phyloP scores from a whole-genome alignment of 2,113 vertebrate species.

The Taxidea taxus region DNA sequence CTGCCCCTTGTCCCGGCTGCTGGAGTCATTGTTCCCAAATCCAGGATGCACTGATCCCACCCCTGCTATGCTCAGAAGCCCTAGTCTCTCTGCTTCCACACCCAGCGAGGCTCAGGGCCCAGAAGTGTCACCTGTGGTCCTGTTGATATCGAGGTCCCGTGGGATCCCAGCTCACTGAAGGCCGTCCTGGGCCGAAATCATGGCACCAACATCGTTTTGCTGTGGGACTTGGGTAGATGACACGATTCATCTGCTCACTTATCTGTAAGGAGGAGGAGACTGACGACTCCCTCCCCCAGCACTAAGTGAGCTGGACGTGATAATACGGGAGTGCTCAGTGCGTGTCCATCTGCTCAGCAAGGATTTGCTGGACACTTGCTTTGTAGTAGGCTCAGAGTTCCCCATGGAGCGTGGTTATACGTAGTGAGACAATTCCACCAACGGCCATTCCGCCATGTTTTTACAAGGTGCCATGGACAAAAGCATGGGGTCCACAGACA shows the following conservation, averaged over 20 bases:
- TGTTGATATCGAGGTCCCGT: neutral
- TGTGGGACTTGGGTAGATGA: neutral
- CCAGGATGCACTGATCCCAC: neutral
- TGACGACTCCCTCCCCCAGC: fast-evolving
- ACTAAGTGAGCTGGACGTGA: neutral
- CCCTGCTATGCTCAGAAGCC: neutral
- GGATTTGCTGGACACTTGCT: neutral
- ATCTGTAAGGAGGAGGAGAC: neutral
- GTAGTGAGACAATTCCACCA: neutral
- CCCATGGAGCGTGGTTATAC: neutral
- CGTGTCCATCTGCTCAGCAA: neutral
- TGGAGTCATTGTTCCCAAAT: neutral
- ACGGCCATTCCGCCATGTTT: neutral
- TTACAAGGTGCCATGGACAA: neutral
- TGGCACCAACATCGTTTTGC: too few relatives aligned
- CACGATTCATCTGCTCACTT: neutral
- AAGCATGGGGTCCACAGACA: neutral
- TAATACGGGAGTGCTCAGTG: neutral
- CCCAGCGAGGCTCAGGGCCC: neutral
- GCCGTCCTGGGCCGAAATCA: neutral
- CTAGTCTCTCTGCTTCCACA: neutral
- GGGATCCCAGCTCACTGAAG: neutral
- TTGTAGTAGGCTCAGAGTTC: neutral
- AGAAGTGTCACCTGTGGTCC: neutral
- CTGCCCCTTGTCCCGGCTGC: neutral